Conservation (phyloP, 1,140 invertebrate genomes). For the Octopus bimaculoides region DNA sequence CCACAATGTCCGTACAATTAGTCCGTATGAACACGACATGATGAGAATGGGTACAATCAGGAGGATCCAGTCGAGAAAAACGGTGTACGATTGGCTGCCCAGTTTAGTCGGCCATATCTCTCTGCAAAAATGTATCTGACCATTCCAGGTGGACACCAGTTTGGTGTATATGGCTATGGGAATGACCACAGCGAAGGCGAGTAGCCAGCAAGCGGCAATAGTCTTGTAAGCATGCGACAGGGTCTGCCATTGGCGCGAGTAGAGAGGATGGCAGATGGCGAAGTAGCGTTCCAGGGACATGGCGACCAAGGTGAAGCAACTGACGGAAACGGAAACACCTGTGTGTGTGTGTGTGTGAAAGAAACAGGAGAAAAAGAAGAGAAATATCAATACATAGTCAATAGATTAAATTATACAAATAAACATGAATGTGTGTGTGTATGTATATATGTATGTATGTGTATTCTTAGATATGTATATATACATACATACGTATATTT, state of each 20-base stretch:
- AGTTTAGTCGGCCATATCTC: constrained; percentile 40
- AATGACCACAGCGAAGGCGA: constrained; percentile 53
- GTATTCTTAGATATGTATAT: too few relatives aligned
- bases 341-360: constrained; percentile 20
- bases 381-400: too few relatives aligned
- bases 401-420: too few relatives aligned
- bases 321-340: constrained; percentile 82
- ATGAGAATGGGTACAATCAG: constrained; percentile 73
- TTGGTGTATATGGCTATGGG: constrained; percentile 65
- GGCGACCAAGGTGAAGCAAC: constrained; percentile 84
- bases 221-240: constrained; percentile 82
- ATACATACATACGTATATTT: too few relatives aligned
- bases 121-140: constrained; percentile 27
- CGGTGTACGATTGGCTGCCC: constrained; percentile 70
- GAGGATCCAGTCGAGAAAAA: constrained; percentile 72
- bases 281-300: constrained; percentile 88
- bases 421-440: too few relatives aligned
- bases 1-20: constrained; percentile 63
- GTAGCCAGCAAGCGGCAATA: constrained; percentile 40
- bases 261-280: constrained; percentile 81
- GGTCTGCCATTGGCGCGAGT: constrained; percentile 75
- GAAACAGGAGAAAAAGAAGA: too few relatives aligned
- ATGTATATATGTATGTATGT: too few relatives aligned
- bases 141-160: constrained; percentile 4
- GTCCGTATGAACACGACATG: constrained; percentile 62